A percentile compares a stretch with the other conserved stretches of the same genome.
phyloP scores from a whole-genome alignment of 2,888 invertebrate genomes.

The Ochropleura leucogaster region DNA sequence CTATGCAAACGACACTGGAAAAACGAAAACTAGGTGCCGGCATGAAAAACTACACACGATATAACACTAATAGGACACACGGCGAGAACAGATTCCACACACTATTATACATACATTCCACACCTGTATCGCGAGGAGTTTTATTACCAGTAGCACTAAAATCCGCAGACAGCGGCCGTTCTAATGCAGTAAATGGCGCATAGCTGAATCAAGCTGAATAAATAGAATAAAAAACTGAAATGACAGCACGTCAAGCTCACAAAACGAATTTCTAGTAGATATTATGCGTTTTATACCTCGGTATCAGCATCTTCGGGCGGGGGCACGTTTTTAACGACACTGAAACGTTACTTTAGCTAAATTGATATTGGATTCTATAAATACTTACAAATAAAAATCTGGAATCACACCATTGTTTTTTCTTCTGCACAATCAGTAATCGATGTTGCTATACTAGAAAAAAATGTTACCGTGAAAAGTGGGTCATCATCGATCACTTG shows the following conservation, averaged over 20 bases:
- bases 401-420: constrained; percentile 91
- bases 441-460: constrained; percentile 83
- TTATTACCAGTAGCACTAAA: constrained; percentile 81
- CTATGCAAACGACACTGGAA: constrained; percentile 76
- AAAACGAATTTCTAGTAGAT: constrained; percentile 74
- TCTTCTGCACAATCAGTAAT: constrained; percentile 89
- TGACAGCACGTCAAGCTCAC: constrained; percentile 87
- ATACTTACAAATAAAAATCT: constrained; percentile 91
- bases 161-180: constrained; percentile 82
- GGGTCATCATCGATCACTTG: constrained; percentile 79
- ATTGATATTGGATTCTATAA: constrained; percentile 88
- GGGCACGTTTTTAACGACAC: constrained; percentile 77
- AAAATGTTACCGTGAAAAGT: constrained; percentile 77
- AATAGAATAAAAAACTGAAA: constrained; percentile 87
- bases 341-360: constrained; percentile 81
- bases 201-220: constrained; percentile 88
- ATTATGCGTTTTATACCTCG: constrained; percentile 78
- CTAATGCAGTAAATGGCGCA: constrained; percentile 89
- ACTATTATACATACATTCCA: constrained; percentile 74
- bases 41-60: constrained; percentile 75
- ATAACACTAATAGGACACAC: constrained; percentile 73
- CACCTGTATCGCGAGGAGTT: constrained; percentile 74
- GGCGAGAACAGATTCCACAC: constrained; percentile 70
- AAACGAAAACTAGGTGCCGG: constrained; percentile 82
- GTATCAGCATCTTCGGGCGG: constrained; percentile 74